Evolutionary conservation across 2,888 invertebrate genomes (phyloP), one percentile per base, ranked within the genome.

Genomic region (Nasonia oneida): DNA sequence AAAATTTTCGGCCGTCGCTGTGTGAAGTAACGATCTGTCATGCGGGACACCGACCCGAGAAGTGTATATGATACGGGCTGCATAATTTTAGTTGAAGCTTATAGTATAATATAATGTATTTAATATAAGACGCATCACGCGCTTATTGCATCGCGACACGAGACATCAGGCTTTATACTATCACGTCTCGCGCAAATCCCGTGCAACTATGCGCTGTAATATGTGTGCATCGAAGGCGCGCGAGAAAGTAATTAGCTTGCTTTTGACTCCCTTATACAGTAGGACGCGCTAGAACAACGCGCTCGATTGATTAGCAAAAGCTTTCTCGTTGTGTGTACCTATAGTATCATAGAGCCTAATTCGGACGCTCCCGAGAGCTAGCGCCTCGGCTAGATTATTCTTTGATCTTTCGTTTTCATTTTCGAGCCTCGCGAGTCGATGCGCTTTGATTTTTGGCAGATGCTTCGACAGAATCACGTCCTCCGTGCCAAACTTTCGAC

Each of bases 161-260:
- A 6, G 6, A 42, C 6, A n/a, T 5, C 18, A 15, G 18, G 18
- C 57, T 37, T 37, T 37, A 37, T 37, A 37, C 4, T 4, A n/a
- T 57, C 61, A 33, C 8, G 14, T 42, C 47, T 12, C 64, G 29
- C 37, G 50, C 4, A 39, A 33, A 23, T 33, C 57, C 23, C 33
- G n/a, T 10, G 47, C 47, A 47, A 42, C 10, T 47, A 47, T 47
- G 10, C 42, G 8, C 6, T 53, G 3, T 50, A 29, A 50, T 53
- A 53, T 15, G 1, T 53, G 15, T n/a, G 57, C 23, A 61, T 61
- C n/a, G 23, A 15, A 50, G 2, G n/a, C 71, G 29, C 47, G 39
- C 50, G 73, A 23, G 57, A 67, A 76, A 84, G 84, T 82, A 86
- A 86, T 84, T 84, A 87, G 76, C 76, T 84, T 82, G 71, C 78